Evolutionary conservation across 2,113 vertebrate genomes (phyloP).

Genomic region (Triplophysa tibetana): DNA sequence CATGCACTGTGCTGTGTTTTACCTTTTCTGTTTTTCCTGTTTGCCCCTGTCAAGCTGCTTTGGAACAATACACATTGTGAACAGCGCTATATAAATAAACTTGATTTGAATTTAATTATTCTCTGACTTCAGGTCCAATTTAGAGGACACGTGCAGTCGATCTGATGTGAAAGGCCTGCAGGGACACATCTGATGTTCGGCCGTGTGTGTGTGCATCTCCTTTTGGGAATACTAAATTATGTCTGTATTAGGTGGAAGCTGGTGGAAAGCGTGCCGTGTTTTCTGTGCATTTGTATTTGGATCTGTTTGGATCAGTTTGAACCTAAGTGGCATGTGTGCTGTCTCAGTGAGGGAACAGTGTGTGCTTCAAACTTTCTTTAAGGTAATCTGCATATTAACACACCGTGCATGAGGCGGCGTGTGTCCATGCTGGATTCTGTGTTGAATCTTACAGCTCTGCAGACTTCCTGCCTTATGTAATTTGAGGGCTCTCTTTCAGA

Average conservation of each 20-base stretch:
- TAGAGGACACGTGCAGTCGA: conserved; percentile 34
- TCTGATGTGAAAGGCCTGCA: conserved; percentile 61
- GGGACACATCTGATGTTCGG: conserved; percentile 54
- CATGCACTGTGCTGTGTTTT: too few relatives aligned
- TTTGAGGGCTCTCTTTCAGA: conserved; percentile 52
- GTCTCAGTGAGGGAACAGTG: background rate
- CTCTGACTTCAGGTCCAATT: conserved; percentile 9
- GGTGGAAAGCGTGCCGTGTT: background rate
- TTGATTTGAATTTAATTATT: too few relatives aligned
- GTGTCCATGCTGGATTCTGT: conserved; percentile 2
- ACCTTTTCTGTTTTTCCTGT: too few relatives aligned
- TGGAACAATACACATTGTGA: too few relatives aligned
- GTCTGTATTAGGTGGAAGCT: background rate
- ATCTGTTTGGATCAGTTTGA: background rate
- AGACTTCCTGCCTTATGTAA: conserved; percentile 74
- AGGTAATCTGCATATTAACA: conserved; percentile 13
- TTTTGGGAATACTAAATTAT: background rate
- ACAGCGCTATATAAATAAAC: too few relatives aligned
- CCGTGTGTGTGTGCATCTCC: conserved; percentile 43
- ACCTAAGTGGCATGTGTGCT: background rate
- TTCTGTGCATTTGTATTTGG: background rate
- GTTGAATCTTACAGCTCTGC: conserved; percentile 46
- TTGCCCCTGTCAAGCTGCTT: too few relatives aligned
- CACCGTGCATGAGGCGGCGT: background rate
- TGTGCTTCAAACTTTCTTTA: background rate